Evolutionary conservation across 2,888 invertebrate species (phyloP).

Genomic region (Sarcophaga variegata): DNA sequence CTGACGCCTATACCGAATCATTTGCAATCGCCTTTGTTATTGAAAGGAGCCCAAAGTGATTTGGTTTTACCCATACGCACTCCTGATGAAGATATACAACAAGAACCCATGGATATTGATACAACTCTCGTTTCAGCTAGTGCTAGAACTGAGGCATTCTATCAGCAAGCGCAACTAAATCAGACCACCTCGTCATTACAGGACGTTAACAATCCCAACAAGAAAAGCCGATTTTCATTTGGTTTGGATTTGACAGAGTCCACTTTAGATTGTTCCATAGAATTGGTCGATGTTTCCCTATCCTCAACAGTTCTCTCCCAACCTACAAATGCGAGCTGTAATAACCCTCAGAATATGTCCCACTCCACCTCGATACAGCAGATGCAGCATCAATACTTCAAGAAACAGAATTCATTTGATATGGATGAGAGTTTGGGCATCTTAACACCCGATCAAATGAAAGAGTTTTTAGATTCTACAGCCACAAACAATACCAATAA

Average conservation of each 20-base stretch:
- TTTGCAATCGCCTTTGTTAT: conserved; percentile 44
- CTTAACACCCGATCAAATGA: conserved; percentile 94
- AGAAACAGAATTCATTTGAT: conserved; percentile 91
- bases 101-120: conserved; percentile 76
- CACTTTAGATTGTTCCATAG: conserved; percentile 81
- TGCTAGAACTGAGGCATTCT: conserved; percentile 66
- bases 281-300: conserved; percentile 80
- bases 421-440: conserved; percentile 92
- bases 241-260: conserved; percentile 80
- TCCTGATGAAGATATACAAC: conserved; percentile 72
- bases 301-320: conserved; percentile 76
- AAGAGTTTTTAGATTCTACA: conserved; percentile 86
- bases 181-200: conserved; percentile 72
- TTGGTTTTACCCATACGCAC: conserved; percentile 77
- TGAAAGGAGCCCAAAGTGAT: conserved; percentile 77
- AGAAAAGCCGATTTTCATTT: conserved; percentile 78
- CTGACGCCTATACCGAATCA: conserved; percentile 54
- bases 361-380: conserved; percentile 48
- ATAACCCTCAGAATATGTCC: conserved; percentile 41
- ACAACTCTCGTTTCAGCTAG: conserved; percentile 62
- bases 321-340: conserved; percentile 56
- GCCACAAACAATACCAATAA: conserved; percentile 83
- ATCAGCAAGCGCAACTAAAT: conserved; percentile 39
- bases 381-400: conserved; percentile 73
- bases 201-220: conserved; percentile 71